A percentile compares a stretch with the other conserved stretches of the same genome.
Conservation (phyloP, 37 sponge, comb jelly and placozoan genomes). For the Geodia barretti region DNA sequence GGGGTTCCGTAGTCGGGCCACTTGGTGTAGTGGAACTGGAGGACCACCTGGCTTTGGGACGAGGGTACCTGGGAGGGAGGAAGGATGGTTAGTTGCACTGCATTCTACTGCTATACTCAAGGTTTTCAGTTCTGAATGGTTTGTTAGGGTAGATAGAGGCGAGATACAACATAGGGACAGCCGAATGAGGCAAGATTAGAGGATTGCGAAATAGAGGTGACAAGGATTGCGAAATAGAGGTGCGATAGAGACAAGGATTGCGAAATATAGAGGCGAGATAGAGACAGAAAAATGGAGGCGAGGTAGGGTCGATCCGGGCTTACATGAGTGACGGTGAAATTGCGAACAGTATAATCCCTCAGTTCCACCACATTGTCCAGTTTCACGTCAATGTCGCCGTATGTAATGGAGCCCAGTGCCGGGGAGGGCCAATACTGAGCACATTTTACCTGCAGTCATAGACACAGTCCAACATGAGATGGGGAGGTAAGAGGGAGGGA, state of each 20-base stretch:
- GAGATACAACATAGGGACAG: neutral
- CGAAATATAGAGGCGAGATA: no score
- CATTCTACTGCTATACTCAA: no score
- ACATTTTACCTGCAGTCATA: slow-evolving; percentile 57
- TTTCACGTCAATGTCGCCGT: slow-evolving; percentile 58
- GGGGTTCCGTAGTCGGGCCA: slow-evolving; percentile 83
- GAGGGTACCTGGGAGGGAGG: neutral
- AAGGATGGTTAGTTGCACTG: no score
- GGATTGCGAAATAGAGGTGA: neutral
- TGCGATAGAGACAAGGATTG: no score
- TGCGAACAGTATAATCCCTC: slow-evolving; percentile 63
- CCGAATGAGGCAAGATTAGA: neutral
- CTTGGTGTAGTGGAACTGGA: slow-evolving; percentile 84
- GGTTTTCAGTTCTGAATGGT: no score
- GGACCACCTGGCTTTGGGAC: slow-evolving; percentile 32
- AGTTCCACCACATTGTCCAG: slow-evolving; percentile 44
- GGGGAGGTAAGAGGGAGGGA: neutral
- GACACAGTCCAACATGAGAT: neutral
- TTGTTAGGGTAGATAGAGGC: no score
- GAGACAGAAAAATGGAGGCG: no score
- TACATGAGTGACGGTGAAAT: slow-evolving; percentile 22
- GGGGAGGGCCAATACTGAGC: slow-evolving; percentile 71
- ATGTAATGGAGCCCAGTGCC: neutral
- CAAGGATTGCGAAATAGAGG: no score
- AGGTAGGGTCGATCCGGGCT: neutral